Evolutionary conservation across 2,113 vertebrate genomes (phyloP).

Genomic region (Mionectes macconnelli): DNA sequence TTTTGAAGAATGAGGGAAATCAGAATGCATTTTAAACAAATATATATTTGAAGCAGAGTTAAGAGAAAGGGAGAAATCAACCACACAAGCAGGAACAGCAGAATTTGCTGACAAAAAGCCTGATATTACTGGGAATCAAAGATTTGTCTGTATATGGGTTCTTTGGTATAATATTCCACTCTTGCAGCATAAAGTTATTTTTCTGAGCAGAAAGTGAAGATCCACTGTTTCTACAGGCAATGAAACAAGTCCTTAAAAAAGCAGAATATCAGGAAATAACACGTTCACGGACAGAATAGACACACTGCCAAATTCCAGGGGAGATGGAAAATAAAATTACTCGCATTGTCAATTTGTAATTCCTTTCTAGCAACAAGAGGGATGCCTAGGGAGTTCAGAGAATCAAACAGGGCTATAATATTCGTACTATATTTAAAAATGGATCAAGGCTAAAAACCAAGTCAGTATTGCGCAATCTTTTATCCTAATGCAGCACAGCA

Average conservation of each 20-base stretch:
- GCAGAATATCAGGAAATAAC: background rate
- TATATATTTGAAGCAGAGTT: background rate
- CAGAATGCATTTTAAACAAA: background rate
- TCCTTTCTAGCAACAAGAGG: slow-evolving; percentile 18
- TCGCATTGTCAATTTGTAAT: slow-evolving; percentile 15
- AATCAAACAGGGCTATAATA: slow-evolving; percentile 18
- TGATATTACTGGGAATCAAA: background rate
- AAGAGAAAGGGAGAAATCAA: background rate
- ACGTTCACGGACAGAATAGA: background rate
- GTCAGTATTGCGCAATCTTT: background rate
- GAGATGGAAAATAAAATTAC: slow-evolving; percentile 24
- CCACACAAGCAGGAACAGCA: background rate
- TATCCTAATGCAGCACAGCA: background rate
- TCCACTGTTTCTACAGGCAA: background rate
- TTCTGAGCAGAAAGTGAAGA: background rate
- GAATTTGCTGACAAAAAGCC: background rate
- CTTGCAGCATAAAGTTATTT: background rate
- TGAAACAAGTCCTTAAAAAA: slow-evolving; percentile 7
- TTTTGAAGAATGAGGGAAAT: background rate
- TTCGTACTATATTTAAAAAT: slow-evolving; percentile 49
- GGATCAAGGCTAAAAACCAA: slow-evolving; percentile 45
- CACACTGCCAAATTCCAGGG: slow-evolving; percentile 6
- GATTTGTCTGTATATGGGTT: background rate
- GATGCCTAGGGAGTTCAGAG: slow-evolving; percentile 27
- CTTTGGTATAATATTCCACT: background rate